Conservation (phyloP, 2,113 vertebrate species). For the Oreocharis arfaki region DNA sequence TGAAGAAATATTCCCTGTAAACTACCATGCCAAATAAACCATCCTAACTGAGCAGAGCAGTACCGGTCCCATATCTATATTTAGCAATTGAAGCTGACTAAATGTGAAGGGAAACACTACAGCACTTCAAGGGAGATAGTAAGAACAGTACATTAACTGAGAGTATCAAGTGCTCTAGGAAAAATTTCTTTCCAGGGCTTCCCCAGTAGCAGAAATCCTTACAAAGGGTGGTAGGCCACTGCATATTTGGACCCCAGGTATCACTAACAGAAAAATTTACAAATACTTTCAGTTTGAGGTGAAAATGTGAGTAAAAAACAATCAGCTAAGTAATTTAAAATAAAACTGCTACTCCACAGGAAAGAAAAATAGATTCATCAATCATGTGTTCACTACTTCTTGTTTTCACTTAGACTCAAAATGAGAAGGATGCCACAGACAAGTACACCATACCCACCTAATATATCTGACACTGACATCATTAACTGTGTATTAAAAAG, state of each 20-base stretch:
- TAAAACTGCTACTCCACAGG: background rate
- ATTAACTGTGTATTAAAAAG: background rate
- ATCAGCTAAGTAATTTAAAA: background rate
- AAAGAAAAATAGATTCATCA: background rate
- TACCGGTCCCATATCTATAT: background rate
- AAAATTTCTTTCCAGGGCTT: background rate
- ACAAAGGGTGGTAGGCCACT: background rate
- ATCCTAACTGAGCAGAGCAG: background rate
- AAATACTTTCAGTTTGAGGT: background rate
- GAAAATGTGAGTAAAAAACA: background rate
- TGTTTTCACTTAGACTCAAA: background rate
- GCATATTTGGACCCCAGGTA: background rate
- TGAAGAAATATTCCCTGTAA: background rate
- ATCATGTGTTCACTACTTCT: background rate
- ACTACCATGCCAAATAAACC: background rate
- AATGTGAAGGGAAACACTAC: background rate
- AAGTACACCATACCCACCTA: background rate
- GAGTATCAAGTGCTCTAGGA: background rate
- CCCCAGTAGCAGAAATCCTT: background rate
- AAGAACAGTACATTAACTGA: background rate
- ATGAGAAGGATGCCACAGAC: background rate
- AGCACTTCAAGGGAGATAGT: background rate
- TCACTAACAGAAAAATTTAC: background rate
- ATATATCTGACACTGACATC: conserved; percentile 3
- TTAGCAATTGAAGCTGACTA: background rate